Conservation (phyloP, 2,888 invertebrate species). For the Mylabris sibirica region DNA sequence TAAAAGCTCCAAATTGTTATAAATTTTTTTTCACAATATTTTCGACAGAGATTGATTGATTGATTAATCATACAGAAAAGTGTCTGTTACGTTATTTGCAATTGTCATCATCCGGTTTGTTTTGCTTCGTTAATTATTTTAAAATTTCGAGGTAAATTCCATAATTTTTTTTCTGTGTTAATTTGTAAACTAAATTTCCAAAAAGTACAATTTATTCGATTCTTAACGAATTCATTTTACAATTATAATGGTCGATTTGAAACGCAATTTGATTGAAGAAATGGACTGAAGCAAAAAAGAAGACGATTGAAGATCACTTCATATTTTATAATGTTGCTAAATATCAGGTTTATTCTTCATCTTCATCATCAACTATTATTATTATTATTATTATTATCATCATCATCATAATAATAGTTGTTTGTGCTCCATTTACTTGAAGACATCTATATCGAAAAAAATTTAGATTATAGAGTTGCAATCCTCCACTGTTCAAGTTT, state of each 20-base stretch:
- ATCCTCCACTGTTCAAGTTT: not conserved
- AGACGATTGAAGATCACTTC: no score
- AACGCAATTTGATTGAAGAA: not conserved
- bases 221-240: not conserved
- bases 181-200: not conserved
- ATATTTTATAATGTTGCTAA: no score
- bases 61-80: conserved; percentile 22
- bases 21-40: not conserved
- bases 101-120: conserved; percentile 27
- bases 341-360: no score
- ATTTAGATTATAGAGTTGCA: not conserved
- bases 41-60: conserved; percentile 13
- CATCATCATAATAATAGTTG: not conserved
- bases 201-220: not conserved
- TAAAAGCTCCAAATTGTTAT: not conserved
- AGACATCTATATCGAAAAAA: not conserved
- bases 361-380: no score
- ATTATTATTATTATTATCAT: not conserved
- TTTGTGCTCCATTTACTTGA: conserved; percentile 2
- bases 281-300: no score
- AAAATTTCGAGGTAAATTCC: not conserved
- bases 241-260: not conserved
- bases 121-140: conserved; percentile 25
- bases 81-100: conserved; percentile 24
- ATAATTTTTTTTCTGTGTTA: not conserved